These are phyloP conservation scores for Nothoprocta pentlandii DNA, from an alignment of 2,113 vertebrate genomes.

Conservation along the genomic window DNA sequence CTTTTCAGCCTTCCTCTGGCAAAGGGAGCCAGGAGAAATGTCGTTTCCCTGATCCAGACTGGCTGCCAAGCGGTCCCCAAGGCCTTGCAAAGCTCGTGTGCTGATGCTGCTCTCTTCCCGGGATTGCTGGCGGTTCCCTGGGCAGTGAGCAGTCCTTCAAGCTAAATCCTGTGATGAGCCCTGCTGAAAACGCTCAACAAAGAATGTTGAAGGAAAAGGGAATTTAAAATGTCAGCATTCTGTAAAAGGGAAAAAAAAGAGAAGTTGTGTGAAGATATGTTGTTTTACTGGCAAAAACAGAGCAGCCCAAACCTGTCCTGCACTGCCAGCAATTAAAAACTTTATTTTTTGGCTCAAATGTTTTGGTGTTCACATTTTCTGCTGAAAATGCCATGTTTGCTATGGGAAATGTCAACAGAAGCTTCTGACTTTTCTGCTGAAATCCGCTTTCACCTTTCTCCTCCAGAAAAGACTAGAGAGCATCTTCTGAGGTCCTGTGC, in stretches of 20 bases:
- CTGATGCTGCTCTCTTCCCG: conserved; percentile 19
- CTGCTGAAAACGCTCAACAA: conserved; percentile 41
- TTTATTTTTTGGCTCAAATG: conserved; percentile 47
- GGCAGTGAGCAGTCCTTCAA: conserved; percentile 48
- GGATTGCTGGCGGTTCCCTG: conserved; percentile 4
- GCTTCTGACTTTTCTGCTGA: accelerated
- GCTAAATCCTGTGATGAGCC: conserved; percentile 5
- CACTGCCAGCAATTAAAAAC: conserved; percentile 62
- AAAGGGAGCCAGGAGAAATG: not conserved
- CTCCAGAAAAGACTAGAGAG: not conserved
- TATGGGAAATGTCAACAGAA: not conserved
- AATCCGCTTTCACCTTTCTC: not conserved
- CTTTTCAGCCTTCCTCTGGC: not conserved
- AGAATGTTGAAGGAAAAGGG: conserved; percentile 41
- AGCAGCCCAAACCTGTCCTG: conserved; percentile 62
- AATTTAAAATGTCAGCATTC: conserved; percentile 67
- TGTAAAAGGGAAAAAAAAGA: conserved; percentile 50
- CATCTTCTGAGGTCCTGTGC: too few species aligned
- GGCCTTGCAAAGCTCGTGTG: not conserved
- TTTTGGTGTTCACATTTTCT: conserved; percentile 42
- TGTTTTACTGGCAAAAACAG: conserved; percentile 71
- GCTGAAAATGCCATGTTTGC: not conserved
- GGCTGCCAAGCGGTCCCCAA: accelerated
- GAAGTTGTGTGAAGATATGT: conserved; percentile 56
- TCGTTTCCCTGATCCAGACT: not conserved